phyloP scores from a whole-genome alignment of 2,888 invertebrate species.

The Globia sparganii region DNA sequence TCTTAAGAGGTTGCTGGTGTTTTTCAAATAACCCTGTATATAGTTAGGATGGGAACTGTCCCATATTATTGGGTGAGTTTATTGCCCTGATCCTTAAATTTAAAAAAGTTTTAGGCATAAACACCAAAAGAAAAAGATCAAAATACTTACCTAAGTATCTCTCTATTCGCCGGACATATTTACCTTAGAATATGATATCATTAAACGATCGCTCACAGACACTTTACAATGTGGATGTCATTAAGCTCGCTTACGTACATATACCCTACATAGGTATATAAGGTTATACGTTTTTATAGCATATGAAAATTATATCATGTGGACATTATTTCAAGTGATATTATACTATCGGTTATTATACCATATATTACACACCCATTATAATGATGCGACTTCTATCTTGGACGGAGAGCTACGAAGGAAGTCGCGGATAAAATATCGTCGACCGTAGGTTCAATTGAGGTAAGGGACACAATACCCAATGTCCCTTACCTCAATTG shows the following conservation, averaged over 20 bases:
- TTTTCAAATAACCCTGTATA: no score
- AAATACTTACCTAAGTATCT: not conserved
- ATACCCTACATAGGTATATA: not conserved
- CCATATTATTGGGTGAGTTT: no score
- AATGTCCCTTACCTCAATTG: no score
- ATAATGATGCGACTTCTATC: slow-evolving; percentile 54
- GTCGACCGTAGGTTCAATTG: no score
- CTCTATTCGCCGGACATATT: not conserved
- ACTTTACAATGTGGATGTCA: slow-evolving; percentile 41
- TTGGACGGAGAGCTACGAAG: slow-evolving; percentile 23
- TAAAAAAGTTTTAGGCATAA: not conserved
- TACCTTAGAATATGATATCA: slow-evolving; percentile 22
- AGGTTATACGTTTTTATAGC: no score
- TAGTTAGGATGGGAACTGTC: no score
- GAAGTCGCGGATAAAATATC: rapidly evolving
- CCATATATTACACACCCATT: no score
- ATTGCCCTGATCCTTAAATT: not conserved
- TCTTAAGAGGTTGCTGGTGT: no score
- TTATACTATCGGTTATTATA: no score
- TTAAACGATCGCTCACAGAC: slow-evolving; percentile 29
- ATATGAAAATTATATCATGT: no score
- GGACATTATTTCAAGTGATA: no score
- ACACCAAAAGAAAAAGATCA: not conserved
- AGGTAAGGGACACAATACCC: no score
- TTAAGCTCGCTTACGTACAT: slow-evolving; percentile 25